Evolutionary conservation across 2,113 vertebrate species (phyloP).

Genomic region (Tragulus kanchil): DNA sequence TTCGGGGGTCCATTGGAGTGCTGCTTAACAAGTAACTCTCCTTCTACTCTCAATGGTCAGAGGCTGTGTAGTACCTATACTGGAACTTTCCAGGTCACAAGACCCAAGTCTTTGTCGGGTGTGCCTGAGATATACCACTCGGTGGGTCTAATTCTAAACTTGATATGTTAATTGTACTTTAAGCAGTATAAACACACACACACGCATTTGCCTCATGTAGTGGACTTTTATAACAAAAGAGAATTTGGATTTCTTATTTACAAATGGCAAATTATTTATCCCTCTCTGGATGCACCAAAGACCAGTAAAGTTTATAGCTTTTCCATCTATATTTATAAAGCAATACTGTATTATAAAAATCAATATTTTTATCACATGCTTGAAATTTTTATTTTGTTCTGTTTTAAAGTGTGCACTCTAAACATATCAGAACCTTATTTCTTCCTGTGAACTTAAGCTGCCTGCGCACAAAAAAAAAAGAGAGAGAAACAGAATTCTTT

Average conservation of each 20-base stretch:
- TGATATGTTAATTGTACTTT: slow-evolving; percentile 40
- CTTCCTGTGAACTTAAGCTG: slow-evolving; percentile 91
- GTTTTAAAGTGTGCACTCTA: slow-evolving; percentile 89
- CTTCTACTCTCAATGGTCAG: background rate
- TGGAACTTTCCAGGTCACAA: slow-evolving; percentile 50
- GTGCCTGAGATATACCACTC: slow-evolving; percentile 21
- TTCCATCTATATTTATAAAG: slow-evolving; percentile 92
- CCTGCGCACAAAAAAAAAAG: slow-evolving; percentile 89
- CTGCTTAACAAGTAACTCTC: slow-evolving; percentile 33
- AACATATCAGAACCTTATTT: slow-evolving; percentile 89
- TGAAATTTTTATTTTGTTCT: slow-evolving; percentile 86
- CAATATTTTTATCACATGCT: slow-evolving; percentile 90
- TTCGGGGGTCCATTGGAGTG: fast-evolving
- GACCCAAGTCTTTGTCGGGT: background rate
- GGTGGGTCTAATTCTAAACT: slow-evolving; percentile 19
- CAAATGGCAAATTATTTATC: slow-evolving; percentile 85
- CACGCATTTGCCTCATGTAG: slow-evolving; percentile 77
- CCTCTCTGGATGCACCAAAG: slow-evolving; percentile 92
- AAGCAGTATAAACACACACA: slow-evolving; percentile 64
- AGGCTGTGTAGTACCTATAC: slow-evolving; percentile 3
- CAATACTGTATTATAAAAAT: slow-evolving; percentile 93
- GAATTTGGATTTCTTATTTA: slow-evolving; percentile 88
- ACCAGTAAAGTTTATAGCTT: slow-evolving; percentile 90
- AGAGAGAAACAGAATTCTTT: too few species aligned
- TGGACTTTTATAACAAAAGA: slow-evolving; percentile 83